Evolutionary conservation across 2,113 vertebrate genomes (phyloP), one percentile per base, ranked within the genome.

Genomic region (Dunckerocampus dactyliophorus): DNA sequence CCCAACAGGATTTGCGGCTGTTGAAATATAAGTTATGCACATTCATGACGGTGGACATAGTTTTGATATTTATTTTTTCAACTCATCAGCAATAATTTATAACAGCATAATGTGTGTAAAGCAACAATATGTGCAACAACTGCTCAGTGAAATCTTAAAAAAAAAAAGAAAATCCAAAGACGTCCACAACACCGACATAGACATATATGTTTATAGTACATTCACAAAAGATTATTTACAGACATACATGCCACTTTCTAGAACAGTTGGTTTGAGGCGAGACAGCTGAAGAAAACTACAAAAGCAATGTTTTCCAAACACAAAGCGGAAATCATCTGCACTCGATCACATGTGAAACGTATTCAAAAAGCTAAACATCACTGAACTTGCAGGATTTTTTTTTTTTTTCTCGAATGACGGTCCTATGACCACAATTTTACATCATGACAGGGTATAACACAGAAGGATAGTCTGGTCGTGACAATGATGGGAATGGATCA

Each of bases 61-160:
- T 90, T 92, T 92, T 91, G 85, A 92, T 85, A 77, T 91, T 91
- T 92, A 96, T 97, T 96, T 93, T 93, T 87, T 14, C 85, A 90
- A 90, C 88, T 94, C 92, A 93, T 93, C 92, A 92, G 91, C 88
- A 94, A 96, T 97, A 97, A 96, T 94, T 98, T 97, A 96, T 91
- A 91, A 95, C 93, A 92, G 92, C 92, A 71, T 92, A 93, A 56
- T 94, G 94, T 93, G 94, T 93, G 93, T 88, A 92, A 95, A 96
- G 95, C 95, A 81, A 95, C 86, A 73, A 95, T 94, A 95, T 95
- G 93, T 95, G 93, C 94, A 94, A 93, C 91, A 91, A 88, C 86
- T 85, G 81, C 89, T 92, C 89, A 90, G 90, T 91, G 83, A 91
- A 91, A 88, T 91, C 88, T 87, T 92, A 11, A 8, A 12, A 22